Evolutionary conservation across 2,888 invertebrate genomes (phyloP), one percentile per base, ranked within the genome.

Genomic region (Sacculina carcini): DNA sequence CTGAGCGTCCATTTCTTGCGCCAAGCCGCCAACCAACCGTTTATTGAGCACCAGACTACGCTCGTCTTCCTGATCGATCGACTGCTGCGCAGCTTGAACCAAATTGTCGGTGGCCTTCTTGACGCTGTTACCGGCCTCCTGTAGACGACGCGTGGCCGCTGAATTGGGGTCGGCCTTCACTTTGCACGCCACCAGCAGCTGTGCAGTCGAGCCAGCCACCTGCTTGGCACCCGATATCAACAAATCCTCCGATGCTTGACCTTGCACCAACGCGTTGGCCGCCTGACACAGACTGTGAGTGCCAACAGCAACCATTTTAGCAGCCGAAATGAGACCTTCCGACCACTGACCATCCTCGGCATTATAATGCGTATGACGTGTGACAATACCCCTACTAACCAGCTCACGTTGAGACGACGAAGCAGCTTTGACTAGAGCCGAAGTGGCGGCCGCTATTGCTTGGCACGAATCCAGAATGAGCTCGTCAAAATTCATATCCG

Each of bases 331-430:
- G 51, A 94, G 73, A 0, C 94, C 94, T 66, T 94, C 90, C 0
- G 92, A 92, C 94, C 94, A 94, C 64, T 94, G 92, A 0, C 90
- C 90, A 66, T 92, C 92, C 64, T 89, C 89, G 0, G 87, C 86
- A 14, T 83, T 83, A 5, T 78, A 78, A 32, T 51, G 9, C 6
- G 53, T 32, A 12, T 26, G 51, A 36, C 48, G 42, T 24, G 26
- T 42, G 56, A 73, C 85, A 66, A 85, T 84, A 58, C 94, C 96
- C 65, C 77, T 71, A 9, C 73, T 84, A 46, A 94, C 90, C 1
- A 98, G 74, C 62, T 98, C 98, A 54, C 89, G 69, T 67, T 98
- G 98, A 0, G 98, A 96, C 5, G 89, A 85, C 52, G 89, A 89
- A 0, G 98, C 96, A 1, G 96, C 92, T 60, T 92, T 79, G 24